Conservation (phyloP, 2,797 vertebrate species). For the Mallotus villosus region DNA sequence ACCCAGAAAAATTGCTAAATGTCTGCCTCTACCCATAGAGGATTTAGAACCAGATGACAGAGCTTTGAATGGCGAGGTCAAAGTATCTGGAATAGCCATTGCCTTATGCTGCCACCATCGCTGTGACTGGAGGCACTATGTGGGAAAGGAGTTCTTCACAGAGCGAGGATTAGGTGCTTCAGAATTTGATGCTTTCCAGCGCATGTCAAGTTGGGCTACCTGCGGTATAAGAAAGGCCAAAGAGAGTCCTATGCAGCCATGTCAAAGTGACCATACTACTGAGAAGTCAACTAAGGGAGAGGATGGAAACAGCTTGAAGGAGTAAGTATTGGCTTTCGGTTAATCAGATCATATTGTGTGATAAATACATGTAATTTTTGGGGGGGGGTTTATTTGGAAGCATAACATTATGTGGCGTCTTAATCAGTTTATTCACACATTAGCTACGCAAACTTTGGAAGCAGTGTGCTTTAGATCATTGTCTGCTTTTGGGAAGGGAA, state of each 20-base stretch:
- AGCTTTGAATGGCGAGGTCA: constrained; percentile 11
- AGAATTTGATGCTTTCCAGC: constrained; percentile 88
- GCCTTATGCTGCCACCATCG: constrained; percentile 96
- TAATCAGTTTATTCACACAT: too few species aligned
- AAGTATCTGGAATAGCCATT: constrained; percentile 83
- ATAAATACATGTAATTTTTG: too few species aligned
- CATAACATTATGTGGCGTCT: too few species aligned
- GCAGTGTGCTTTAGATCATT: too few species aligned
- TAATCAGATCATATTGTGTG: background rate
- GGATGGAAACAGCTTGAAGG: constrained; percentile 67
- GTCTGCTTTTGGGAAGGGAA: too few species aligned
- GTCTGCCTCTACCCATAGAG: constrained; percentile 23
- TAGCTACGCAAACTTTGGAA: too few species aligned
- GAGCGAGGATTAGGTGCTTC: constrained; percentile 79
- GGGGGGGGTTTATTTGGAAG: too few species aligned
- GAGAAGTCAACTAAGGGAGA: constrained; percentile 16
- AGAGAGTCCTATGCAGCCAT: constrained; percentile 23
- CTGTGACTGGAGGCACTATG: constrained; percentile 94
- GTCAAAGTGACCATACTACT: constrained; percentile 7
- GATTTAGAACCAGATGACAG: constrained; percentile 30
- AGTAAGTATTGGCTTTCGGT: constrained; percentile 64
- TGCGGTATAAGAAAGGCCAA: constrained; percentile 78
- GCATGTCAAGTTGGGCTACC: constrained; percentile 98
- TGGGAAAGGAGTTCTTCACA: constrained; percentile 88
- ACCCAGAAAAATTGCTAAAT: constrained; percentile 70